These are phyloP conservation scores for Caenorhabditis tropicalis DNA, from an alignment of 1,140 invertebrate species.

Conservation along the genomic window DNA sequence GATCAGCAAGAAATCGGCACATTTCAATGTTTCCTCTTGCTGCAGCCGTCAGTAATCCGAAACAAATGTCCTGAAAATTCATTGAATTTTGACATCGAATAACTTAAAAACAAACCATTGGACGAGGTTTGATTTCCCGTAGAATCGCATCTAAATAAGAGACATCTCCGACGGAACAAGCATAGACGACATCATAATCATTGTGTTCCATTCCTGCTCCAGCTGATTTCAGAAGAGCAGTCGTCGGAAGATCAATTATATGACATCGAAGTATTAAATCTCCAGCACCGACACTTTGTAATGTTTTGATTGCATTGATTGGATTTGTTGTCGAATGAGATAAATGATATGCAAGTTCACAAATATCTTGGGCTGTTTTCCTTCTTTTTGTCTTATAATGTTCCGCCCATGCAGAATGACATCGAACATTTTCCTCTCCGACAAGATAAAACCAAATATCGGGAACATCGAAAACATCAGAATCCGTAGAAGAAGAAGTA, in stretches of 20 bases:
- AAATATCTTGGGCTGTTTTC: conserved; percentile 52
- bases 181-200: conserved; percentile 52
- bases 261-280: conserved; percentile 51
- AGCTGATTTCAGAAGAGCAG: conserved; percentile 47
- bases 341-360: conserved; percentile 57
- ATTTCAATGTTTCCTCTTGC: conserved; percentile 52
- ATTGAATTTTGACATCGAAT: background rate
- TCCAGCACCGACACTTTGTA: conserved; percentile 47
- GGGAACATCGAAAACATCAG: background rate
- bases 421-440: conserved; percentile 28
- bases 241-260: conserved; percentile 55
- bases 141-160: conserved; percentile 14
- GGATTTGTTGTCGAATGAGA: conserved; percentile 49
- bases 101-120: background rate
- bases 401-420: conserved; percentile 53
- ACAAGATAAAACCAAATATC: background rate
- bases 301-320: conserved; percentile 33
- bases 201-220: conserved; percentile 46
- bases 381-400: conserved; percentile 50
- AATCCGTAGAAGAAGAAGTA: background rate
- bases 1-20: conserved; percentile 48
- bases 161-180: conserved; percentile 51
- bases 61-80: conserved; percentile 20
- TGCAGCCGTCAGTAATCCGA: conserved; percentile 50
- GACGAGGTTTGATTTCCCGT: background rate